Evolutionary conservation across 2,888 invertebrate genomes (phyloP), one percentile per base, ranked within the genome.

Genomic region (Muscina levida): DNA sequence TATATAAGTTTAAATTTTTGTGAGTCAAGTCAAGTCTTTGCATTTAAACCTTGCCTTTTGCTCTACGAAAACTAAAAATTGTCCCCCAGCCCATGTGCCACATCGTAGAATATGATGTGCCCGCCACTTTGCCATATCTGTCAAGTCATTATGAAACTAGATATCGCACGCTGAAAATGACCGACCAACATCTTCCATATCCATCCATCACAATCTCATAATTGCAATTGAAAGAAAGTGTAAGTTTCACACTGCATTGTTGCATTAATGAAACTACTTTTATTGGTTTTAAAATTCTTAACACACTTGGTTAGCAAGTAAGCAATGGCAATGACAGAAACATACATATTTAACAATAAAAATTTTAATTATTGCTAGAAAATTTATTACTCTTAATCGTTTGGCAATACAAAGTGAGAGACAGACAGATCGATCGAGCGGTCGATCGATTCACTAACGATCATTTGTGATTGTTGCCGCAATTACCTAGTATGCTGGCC

Each of bases 301-400:
- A 67, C 15, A 67, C n/a, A n/a, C n/a, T n/a, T n/a, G n/a, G n/a
- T 77, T 66, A n/a, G 24, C 53, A 46, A 48, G 19, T 39, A 46
- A 68, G 57, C n/a, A 68, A 74, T 15, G n/a, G n/a, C 31, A 67
- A 44, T 8, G 39, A 31, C 48, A 10, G 10, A 48, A 51, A 70
- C 17, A n/a, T 17, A 56, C 42, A 70, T n/a, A 26, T 66, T 48
- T 31, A 73, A 70, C 44, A 70, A 77, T 56, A 73, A 80, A 10
- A 56, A 77, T 77, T 71, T 81, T 81, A 81, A 77, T 81, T 77
- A 46, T 67, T 71, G 71, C 19, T 77, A 67, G 62, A 74, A 67
- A 74, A 77, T 74, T 77, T 81, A 81, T 77, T 81, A 67, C 53
- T 65, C 67, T 67, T 62, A 57, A 67, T 51, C 51, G 67, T 39